Evolutionary conservation across 2,888 invertebrate species (phyloP), one percentile per base, ranked within the genome.

Genomic region (Tinea trinotella): DNA sequence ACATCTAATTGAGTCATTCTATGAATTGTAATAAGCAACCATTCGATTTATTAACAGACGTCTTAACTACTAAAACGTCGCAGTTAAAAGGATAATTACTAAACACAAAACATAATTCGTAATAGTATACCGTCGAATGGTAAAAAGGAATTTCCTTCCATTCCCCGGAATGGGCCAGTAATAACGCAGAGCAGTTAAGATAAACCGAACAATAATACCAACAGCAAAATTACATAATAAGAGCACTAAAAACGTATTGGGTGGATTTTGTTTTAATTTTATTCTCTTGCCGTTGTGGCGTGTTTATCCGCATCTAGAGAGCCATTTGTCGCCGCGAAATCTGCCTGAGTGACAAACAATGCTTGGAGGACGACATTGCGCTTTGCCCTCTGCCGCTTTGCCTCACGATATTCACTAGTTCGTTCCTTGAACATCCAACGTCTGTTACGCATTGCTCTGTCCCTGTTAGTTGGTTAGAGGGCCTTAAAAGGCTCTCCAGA

Each of bases 281-380:
- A 71, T 75, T 74, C 63, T 24, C 50, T 48, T 50, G 50, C 50
- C 50, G 22, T 50, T 50, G 24, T 46, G 18, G 46, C 46, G 46
- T 46, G 46, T 46, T 40, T 40, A 40, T 40, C 72, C 62, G 69
- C 59, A 71, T 73, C 71, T 72, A 65, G 57, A 67, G 60, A 68
- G 71, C 77, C 75, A 85, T 85, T 85, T 84, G 84, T 84, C 83
- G 76, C 69, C 64, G 68, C 68, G 79, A 75, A 76, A 71, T 71
- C 70, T 64, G 61, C 57, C 62, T 82, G 84, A 85, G 75, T 83
- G 84, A 82, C 84, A 75, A 74, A 85, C 84, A 85, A 85, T 85
- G 71, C 68, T 64, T 65, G 56, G 61, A 60, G 57, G 61, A 58
- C 62, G 83, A 84, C 84, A 71, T 81, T 78, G 81, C 77, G 74